Evolutionary conservation across 2,888 invertebrate genomes (phyloP), one percentile per base, ranked within the genome.

Genomic region (Latheticus oryzae): DNA sequence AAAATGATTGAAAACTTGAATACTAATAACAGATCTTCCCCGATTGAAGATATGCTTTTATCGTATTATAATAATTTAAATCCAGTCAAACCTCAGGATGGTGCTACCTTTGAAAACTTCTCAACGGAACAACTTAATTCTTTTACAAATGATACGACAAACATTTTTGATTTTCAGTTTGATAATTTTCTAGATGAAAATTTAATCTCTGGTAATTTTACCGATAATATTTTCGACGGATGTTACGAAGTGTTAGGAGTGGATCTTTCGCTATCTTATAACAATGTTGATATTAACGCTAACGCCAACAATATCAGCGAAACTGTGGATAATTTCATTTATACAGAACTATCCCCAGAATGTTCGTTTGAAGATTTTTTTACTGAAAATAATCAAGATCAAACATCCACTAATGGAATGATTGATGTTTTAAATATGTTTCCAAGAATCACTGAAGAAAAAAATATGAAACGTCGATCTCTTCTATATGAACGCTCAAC

Each of bases 381-480:
- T 12, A 64, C 58, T 13, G 68, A 71, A 11, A 59, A 48, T 7
- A 50, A 42, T 7, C 50, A 62, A 37, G 63, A 58, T 19, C 37
- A 32, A 12, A 62, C 61, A 28, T 32, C 53, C 38, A 15, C 61
- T 5, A 33, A 53, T 2, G 58, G 66, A 24, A 48, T 64, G 0
- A 38, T 65, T 4, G 68, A 72, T 40, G 67, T 75, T 40, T 59
- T 74, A 5, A 72, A 64, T 32, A 76, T 75, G 73, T 77, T 78
- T 62, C 77, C 78, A 3, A 76, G 77, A 37, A 76, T 78, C 54
- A 70, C 64, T 40, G 76, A 78, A 8, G 78, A 78, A 52, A 77
- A 69, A 53, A 78, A 78, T 40, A 56, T 73, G 42, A 70, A 77
- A 56, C 63, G 79, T 48, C 63, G 79, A 43, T 75, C 77, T 7